These are phyloP conservation scores for Plodia interpunctella DNA, from an alignment of 1,140 invertebrate genomes.

Conservation along the genomic window DNA sequence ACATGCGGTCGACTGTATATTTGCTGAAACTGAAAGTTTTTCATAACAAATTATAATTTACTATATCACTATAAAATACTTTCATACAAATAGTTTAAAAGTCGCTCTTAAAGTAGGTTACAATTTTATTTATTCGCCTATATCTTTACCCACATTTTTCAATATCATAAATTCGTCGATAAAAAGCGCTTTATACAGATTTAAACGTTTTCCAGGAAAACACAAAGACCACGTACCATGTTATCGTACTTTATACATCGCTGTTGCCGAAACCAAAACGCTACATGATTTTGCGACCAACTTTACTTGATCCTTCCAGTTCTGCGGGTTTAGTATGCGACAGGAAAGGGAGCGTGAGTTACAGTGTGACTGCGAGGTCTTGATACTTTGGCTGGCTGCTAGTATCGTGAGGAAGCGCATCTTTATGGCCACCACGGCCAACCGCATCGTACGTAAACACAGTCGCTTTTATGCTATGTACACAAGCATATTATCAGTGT, in stretches of 20 bases:
- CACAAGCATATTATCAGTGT: conserved; percentile 15
- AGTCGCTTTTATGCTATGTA: conserved; percentile 32
- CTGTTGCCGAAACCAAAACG: conserved; percentile 36
- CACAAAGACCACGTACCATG: conserved; percentile 40
- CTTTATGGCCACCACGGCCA: conserved; percentile 49
- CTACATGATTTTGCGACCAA: conserved; percentile 31
- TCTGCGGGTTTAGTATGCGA: neutral
- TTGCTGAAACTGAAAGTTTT: too few species aligned
- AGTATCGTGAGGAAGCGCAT: conserved; percentile 50
- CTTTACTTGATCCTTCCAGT: conserved; percentile 20
- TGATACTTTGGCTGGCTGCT: conserved; percentile 32
- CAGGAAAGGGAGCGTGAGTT: neutral
- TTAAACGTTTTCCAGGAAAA: conserved; percentile 31
- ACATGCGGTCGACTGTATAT: too few species aligned
- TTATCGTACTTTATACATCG: conserved; percentile 61
- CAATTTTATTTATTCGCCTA: too few species aligned
- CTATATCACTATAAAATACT: too few species aligned
- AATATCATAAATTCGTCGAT: neutral
- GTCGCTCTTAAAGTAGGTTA: too few species aligned
- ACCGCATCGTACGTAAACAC: conserved; percentile 46
- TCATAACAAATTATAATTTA: too few species aligned
- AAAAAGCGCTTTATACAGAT: neutral
- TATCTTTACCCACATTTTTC: too few species aligned
- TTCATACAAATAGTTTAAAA: too few species aligned
- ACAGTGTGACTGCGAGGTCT: conserved; percentile 19